Conservation (phyloP, 2,888 invertebrate species). For the Nemapogon koenigi region DNA sequence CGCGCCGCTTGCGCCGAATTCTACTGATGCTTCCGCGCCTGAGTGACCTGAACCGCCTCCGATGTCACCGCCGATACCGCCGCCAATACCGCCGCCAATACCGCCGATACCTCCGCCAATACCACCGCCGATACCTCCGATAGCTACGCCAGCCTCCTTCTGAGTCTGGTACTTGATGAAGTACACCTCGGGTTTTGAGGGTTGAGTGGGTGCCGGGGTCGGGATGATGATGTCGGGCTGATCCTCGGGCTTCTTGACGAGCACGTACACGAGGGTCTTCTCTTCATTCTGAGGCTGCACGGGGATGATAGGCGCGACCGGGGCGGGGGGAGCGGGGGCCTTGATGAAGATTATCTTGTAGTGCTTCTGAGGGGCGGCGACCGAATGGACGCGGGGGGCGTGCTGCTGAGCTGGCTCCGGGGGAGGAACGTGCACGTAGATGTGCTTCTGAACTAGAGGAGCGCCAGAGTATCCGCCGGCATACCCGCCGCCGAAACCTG, state of each 20-base stretch:
- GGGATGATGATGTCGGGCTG: conserved; percentile 82
- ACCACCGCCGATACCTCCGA: conserved; percentile 39
- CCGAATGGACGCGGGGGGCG: conserved; percentile 67
- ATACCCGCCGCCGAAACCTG: conserved; percentile 44
- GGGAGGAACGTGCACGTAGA: conserved; percentile 90
- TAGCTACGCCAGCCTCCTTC: conserved; percentile 49
- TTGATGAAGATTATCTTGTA: conserved; percentile 95
- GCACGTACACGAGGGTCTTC: conserved; percentile 87
- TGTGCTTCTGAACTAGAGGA: conserved; percentile 82
- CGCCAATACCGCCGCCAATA: conserved; percentile 31
- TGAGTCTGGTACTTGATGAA: conserved; percentile 86
- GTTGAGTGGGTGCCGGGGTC: conserved; percentile 79
- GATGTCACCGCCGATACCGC: conserved; percentile 29
- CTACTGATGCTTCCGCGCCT: conserved; percentile 33
- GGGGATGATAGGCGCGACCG: conserved; percentile 82
- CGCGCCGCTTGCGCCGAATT: conserved; percentile 38
- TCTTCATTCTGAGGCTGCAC: conserved; percentile 83
- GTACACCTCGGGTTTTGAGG: conserved; percentile 89
- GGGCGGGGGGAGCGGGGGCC: conserved; percentile 84
- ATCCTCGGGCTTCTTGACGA: conserved; percentile 88
- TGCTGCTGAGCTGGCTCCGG: conserved; percentile 81
- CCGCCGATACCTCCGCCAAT: conserved; percentile 39
- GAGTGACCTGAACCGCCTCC: conserved; percentile 32
- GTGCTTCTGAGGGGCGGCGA: conserved; percentile 82
- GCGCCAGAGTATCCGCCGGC: conserved; percentile 57